Percentiles rank a stretch among this genome's conserved stretches.
These are phyloP conservation scores for Drosophila sulfurigaster DNA, from an alignment of 1,140 invertebrate genomes.

Conservation along the genomic window DNA sequence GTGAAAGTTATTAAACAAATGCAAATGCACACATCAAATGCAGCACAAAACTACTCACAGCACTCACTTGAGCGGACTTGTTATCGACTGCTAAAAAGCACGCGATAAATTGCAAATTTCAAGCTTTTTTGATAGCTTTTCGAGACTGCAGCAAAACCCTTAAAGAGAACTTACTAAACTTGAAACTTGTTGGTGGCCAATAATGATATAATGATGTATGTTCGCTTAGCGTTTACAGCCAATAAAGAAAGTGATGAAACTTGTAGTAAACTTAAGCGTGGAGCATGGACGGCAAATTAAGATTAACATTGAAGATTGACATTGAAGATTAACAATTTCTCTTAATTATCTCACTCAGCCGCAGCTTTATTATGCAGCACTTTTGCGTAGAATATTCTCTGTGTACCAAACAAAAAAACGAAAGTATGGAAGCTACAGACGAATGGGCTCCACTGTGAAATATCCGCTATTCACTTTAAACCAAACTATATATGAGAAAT, in stretches of 20 bases:
- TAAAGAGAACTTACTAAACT: neutral
- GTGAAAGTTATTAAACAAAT: constrained; percentile 52
- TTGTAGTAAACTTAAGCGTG: no score
- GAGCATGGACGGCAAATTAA: no score
- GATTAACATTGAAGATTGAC: no score
- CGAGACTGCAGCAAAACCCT: neutral
- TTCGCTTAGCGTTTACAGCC: neutral
- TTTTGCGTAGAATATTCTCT: no score
- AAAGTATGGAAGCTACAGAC: no score
- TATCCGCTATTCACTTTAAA: no score
- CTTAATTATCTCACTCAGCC: no score
- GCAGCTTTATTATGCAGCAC: no score
- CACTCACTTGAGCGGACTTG: neutral
- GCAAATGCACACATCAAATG: constrained; percentile 64
- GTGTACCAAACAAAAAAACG: no score
- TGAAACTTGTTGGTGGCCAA: neutral
- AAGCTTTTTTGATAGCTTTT: neutral
- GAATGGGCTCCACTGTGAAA: no score
- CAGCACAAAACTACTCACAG: constrained; percentile 12
- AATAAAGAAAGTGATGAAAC: neutral
- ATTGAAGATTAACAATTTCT: no score
- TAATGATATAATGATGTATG: neutral
- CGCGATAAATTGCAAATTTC: constrained; percentile 4
- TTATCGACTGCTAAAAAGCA: neutral
- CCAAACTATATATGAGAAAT: no score